A percentile compares a stretch with the other conserved stretches of the same genome.
Conservation (phyloP, 1,140 invertebrate species). For the Hypsibius dujardini region DNA sequence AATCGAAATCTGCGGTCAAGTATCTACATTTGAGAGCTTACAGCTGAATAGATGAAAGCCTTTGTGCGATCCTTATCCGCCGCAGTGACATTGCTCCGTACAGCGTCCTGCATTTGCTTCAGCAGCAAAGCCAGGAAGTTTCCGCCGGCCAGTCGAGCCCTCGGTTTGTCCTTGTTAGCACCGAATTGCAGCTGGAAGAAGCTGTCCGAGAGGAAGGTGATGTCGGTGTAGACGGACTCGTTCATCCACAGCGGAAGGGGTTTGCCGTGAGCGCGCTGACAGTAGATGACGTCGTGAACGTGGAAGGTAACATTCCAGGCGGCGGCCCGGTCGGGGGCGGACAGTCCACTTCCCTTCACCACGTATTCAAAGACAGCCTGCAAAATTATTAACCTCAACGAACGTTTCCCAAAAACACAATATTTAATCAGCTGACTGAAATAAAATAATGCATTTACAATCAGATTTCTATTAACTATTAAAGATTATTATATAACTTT, state of each 20-base stretch:
- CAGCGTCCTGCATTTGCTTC: background rate
- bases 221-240: background rate
- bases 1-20: too few species aligned
- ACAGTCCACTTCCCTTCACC: background rate
- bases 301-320: background rate
- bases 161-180: background rate
- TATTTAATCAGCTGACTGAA: too few species aligned
- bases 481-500: too few species aligned
- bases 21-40: background rate
- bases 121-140: background rate
- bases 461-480: too few species aligned
- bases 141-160: conserved; percentile 3
- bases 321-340: background rate
- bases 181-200: background rate
- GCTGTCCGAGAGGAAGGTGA: background rate
- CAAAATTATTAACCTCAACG: background rate
- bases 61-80: background rate
- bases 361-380: conserved; percentile 15
- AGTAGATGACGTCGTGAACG: background rate
- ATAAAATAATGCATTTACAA: too few species aligned
- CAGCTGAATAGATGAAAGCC: background rate
- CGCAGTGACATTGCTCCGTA: background rate
- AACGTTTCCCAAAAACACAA: too few species aligned
- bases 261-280: background rate
- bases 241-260: background rate